phyloP scores from a whole-genome alignment of 2,797 vertebrate genomes.

The Chaetodon trifasciatus region DNA sequence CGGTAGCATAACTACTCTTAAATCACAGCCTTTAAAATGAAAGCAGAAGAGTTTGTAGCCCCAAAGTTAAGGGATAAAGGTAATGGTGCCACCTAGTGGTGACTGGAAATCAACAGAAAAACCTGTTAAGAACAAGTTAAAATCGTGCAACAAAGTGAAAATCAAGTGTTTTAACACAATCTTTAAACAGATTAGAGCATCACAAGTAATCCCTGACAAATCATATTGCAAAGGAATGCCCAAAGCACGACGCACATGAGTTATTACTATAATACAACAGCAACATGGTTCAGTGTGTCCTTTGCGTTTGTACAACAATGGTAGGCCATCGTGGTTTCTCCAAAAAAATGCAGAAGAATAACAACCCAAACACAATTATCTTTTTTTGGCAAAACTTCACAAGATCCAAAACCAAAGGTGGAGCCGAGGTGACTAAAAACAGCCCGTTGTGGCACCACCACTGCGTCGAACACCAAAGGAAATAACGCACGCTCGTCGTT shows the following conservation, averaged over 20 bases:
- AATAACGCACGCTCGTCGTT: neutral
- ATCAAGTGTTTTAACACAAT: constrained; percentile 19
- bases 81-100: constrained; percentile 64
- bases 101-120: constrained; percentile 19
- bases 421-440: neutral
- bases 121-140: constrained; percentile 5
- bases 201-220: constrained; percentile 20
- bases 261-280: constrained; percentile 14
- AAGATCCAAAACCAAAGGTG: neutral
- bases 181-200: constrained; percentile 33
- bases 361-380: neutral
- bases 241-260: constrained; percentile 7
- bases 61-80: constrained; percentile 30
- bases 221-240: neutral
- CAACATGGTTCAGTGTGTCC: neutral
- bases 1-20: neutral
- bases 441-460: neutral
- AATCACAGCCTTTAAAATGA: constrained; percentile 51
- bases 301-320: constrained; percentile 6
- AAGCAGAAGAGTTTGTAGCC: constrained; percentile 24
- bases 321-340: neutral
- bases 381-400: neutral
- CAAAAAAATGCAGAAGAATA: neutral
- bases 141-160: neutral
- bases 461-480: neutral